Base-by-base conservation (phyloP, 2,888 invertebrate species). In the Thymelicus lineola region DNA sequence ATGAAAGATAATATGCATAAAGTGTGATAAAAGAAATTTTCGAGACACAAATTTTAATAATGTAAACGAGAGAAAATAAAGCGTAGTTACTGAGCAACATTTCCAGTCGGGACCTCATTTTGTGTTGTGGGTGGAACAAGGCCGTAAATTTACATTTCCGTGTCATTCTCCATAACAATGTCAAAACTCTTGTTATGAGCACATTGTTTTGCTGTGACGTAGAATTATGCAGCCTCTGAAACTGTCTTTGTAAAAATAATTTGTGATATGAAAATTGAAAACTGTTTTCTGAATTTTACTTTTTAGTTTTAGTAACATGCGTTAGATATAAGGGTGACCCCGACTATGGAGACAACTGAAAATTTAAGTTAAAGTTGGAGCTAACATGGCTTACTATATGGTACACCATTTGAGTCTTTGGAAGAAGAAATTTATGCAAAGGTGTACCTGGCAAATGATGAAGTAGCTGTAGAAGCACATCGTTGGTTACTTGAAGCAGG, bases 151-250 rank as follows among this genome's bases (percentile, higher is more conserved):
- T 77, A 77, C 78, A 80, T 86, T 88, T 85, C 84, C 82, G 81
- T 83, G 82, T 84, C 82, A 85, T 86, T 86, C 83, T 85, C 83
- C 79, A 80, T 84, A 86, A 87, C 82, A 86, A 85, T 83, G 82
- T 84, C 81, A 82, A 81, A 85, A 86, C 79, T 85, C 80, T 79
- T 82, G 82, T 84, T 86, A 82, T 74, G 76, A 80, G 77, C 79
- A 79, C 80, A 82, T 84, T 82, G 84, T 82, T 83, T 80, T 73
- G 76, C 75, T 76, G 75, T 71, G 74, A 78, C 76, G 79, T 80
- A 82, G 80, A 72, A 74, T 73, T 72, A 74, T 74, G 70, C 70
- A 70, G 53, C 59, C 59, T 20, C 68, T 36, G 55, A 38, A 50
- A 50, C 48, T 35, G 63, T 63, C 63, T 63, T 50, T 36, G n/a